phyloP scores from a whole-genome alignment of 2,888 invertebrate species.

The Cryptocheilus praepositus region DNA sequence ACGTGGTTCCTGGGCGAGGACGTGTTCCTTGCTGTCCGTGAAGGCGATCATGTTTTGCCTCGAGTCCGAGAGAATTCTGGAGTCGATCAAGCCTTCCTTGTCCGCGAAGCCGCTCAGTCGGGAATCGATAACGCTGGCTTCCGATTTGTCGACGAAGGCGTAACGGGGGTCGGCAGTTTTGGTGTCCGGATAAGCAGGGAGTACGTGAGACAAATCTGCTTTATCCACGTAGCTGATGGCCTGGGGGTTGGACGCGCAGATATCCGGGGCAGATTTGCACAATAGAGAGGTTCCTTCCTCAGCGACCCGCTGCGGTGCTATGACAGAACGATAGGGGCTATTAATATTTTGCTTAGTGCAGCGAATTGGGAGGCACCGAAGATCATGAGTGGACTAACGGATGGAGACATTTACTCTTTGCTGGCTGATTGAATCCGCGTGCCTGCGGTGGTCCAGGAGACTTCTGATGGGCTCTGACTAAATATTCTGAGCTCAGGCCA shows the following conservation, averaged over 20 bases:
- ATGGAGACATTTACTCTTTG: slow-evolving; percentile 57
- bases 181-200: slow-evolving; percentile 68
- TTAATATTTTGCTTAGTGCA: background rate
- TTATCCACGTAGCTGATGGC: slow-evolving; percentile 74
- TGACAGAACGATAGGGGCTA: slow-evolving; percentile 10
- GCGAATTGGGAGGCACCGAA: background rate
- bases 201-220: slow-evolving; percentile 70
- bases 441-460: slow-evolving; percentile 68
- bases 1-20: slow-evolving; percentile 62
- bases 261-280: slow-evolving; percentile 72
- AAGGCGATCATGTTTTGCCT: slow-evolving; percentile 72
- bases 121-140: slow-evolving; percentile 68
- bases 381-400: background rate
- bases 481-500: slow-evolving; percentile 76
- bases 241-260: slow-evolving; percentile 72
- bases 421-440: slow-evolving; percentile 64
- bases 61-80: slow-evolving; percentile 70
- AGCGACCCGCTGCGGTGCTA: slow-evolving; percentile 64
- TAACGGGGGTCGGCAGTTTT: slow-evolving; percentile 66
- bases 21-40: slow-evolving; percentile 68
- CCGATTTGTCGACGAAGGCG: slow-evolving; percentile 65
- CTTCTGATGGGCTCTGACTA: slow-evolving; percentile 73
- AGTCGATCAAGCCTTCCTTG: slow-evolving; percentile 71
- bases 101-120: slow-evolving; percentile 70
- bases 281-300: slow-evolving; percentile 71